phyloP scores from a whole-genome alignment of 2,797 vertebrate species.

The Benthosema pterotum region DNA sequence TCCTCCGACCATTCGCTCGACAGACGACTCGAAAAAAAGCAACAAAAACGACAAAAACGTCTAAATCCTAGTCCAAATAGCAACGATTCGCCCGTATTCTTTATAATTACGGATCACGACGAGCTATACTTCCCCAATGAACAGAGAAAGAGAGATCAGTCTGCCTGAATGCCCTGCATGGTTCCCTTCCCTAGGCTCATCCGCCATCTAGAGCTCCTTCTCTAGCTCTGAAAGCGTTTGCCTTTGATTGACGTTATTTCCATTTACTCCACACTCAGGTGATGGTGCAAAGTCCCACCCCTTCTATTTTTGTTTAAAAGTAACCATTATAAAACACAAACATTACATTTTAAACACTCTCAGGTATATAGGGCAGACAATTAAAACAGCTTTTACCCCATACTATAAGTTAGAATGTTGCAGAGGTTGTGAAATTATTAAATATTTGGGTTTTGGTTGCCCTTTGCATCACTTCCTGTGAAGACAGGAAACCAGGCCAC shows the following conservation, averaged over 20 bases:
- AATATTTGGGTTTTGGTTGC: constrained; percentile 76
- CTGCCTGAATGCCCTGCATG: constrained; percentile 83
- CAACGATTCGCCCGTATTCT: constrained; percentile 2
- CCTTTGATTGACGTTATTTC: constrained; percentile 99
- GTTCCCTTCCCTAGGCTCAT: constrained; percentile 96
- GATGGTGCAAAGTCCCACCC: constrained; percentile 98
- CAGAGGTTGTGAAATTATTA: constrained; percentile 28
- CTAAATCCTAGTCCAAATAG: constrained; percentile 11
- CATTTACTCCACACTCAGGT: constrained; percentile 99
- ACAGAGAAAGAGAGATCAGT: constrained; percentile 81
- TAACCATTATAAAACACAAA: constrained; percentile 57
- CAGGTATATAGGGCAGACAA: neutral
- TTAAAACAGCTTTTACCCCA: neutral
- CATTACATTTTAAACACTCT: neutral
- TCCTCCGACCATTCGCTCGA: constrained; percentile 81
- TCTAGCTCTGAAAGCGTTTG: constrained; percentile 99
- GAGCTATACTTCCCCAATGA: constrained; percentile 14
- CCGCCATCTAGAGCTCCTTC: constrained; percentile 99
- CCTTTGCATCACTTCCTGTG: constrained; percentile 95
- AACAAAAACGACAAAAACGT: constrained; percentile 56
- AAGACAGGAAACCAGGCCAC: constrained; percentile 92
- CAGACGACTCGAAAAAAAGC: constrained; percentile 71
- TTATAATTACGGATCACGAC: neutral
- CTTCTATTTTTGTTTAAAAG: constrained; percentile 91
- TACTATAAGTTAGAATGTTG: constrained; percentile 17